A percentile compares a stretch with the other conserved stretches of the same genome.
Conservation (phyloP, 2,797 vertebrate species). For the Epinephelus coioides region DNA sequence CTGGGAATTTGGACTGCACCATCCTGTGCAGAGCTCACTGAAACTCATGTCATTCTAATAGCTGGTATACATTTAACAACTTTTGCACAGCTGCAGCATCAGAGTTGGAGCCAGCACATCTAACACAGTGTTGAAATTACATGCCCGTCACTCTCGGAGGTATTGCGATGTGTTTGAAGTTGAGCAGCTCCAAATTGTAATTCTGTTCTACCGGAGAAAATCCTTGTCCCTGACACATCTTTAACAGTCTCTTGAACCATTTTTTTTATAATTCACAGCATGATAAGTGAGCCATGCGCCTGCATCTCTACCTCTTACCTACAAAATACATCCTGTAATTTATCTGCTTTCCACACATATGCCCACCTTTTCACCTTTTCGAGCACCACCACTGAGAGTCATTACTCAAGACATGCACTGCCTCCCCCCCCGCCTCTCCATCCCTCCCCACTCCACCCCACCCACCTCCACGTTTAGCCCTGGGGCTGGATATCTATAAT, state of each 20-base stretch:
- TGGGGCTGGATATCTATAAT: constrained; percentile 82
- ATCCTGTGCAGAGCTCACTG: constrained; percentile 39
- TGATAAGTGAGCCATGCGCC: constrained; percentile 38
- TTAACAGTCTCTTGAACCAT: constrained; percentile 58
- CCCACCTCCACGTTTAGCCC: constrained; percentile 74
- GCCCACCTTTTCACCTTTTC: constrained; percentile 65
- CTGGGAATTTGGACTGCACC: constrained; percentile 50
- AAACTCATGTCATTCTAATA: constrained; percentile 64
- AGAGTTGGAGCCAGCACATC: constrained; percentile 61
- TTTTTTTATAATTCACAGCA: constrained; percentile 57
- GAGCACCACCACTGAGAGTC: constrained; percentile 70
- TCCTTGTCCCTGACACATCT: constrained; percentile 70
- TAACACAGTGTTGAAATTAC: constrained; percentile 67
- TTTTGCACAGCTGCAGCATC: constrained; percentile 56
- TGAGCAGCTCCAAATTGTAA: constrained; percentile 68
- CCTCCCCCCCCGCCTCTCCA: constrained; percentile 25
- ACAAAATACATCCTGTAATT: constrained; percentile 55
- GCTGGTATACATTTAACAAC: constrained; percentile 60
- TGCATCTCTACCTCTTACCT: constrained; percentile 40
- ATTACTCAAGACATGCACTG: constrained; percentile 69
- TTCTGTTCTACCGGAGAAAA: constrained; percentile 70
- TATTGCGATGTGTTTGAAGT: constrained; percentile 71
- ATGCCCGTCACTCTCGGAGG: constrained; percentile 68
- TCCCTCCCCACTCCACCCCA: constrained; percentile 29
- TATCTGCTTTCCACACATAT: constrained; percentile 64